Conservation (phyloP, 1,140 invertebrate genomes). For the Trigoniulus corallinus region DNA sequence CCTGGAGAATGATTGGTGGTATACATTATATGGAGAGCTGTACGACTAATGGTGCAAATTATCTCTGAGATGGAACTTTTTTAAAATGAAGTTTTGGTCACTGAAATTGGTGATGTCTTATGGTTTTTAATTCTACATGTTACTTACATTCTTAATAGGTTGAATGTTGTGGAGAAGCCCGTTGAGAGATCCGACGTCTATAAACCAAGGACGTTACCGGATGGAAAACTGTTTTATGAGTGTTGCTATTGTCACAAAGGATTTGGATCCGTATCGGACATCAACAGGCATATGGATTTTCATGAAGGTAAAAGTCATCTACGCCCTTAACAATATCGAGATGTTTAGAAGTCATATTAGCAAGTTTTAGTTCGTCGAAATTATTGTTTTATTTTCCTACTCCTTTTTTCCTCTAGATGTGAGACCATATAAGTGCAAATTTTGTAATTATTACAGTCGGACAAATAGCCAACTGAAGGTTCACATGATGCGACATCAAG, state of each 20-base stretch:
- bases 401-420: constrained; percentile 27
- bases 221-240: constrained; percentile 26
- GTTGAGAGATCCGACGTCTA: constrained; percentile 23
- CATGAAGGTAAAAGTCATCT: constrained; percentile 25
- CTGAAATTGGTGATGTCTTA: too few species aligned
- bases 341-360: neutral
- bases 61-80: too few species aligned
- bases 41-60: too few species aligned
- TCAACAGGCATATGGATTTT: constrained; percentile 33
- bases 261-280: constrained; percentile 29
- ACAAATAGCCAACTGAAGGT: constrained; percentile 35
- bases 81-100: too few species aligned
- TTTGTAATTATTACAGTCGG: constrained; percentile 31
- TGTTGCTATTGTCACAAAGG: constrained; percentile 31
- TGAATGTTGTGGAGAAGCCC: constrained; percentile 25
- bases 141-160: too few species aligned
- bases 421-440: constrained; percentile 32
- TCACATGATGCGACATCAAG: constrained; percentile 34
- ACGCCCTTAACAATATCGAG: neutral
- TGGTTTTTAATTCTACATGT: too few species aligned
- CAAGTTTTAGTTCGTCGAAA: constrained; percentile 5
- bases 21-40: too few species aligned
- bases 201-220: constrained; percentile 23
- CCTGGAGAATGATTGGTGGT: too few species aligned
- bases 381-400: too few species aligned